Evolutionary conservation across 2,797 vertebrate genomes (phyloP), one percentile per base, ranked within the genome.

Genomic region (Taeniopygia guttata): DNA sequence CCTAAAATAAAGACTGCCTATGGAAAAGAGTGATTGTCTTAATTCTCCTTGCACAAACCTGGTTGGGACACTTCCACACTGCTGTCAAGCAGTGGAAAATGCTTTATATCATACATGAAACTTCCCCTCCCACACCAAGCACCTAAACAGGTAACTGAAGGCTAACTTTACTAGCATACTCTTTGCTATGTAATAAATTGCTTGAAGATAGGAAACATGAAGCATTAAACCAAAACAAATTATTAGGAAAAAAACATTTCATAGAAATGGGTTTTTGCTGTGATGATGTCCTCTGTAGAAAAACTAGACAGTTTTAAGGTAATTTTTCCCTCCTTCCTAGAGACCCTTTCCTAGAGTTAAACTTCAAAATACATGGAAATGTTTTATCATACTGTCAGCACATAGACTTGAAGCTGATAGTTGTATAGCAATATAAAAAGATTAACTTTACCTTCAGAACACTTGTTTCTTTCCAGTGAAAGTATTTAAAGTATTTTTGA

Each of bases 11-110:
- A 63, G 36, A 45, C 7, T 84, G 21, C 17, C 29, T 46, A 19
- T 13, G 26, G 27, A 64, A 64, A 80, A 40, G 27, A 32, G 38
- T 32, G 9, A 18, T 48, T 25, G 18, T 67, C 42, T 85, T 63
- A 48, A 30, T 68, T 81, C 19, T 70, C 9, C 64, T 23, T 60
- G 10, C 38, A 72, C 10, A 18, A 16, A 13, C 11, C 19, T 69
- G 16, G 6, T 14, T 16, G 29, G n/a, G 16, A 51, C 6, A 17
- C 16, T 56, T 76, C 7, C 13, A 25, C 1, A 11, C 7, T 0
- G 5, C 29, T 74, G 29, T 69, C 19, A 78, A 68, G 32, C 7
- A 42, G 10, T 22, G n/a, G 38, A 40, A 84, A 80, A 70, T 36
- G 17, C 13, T 85, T 79, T 4, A 1, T 72, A 16, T 29, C 2